Percentiles rank a stretch among this genome's conserved stretches.
phyloP scores from a whole-genome alignment of 2,113 vertebrate genomes.

The Rutilus rutilus region DNA sequence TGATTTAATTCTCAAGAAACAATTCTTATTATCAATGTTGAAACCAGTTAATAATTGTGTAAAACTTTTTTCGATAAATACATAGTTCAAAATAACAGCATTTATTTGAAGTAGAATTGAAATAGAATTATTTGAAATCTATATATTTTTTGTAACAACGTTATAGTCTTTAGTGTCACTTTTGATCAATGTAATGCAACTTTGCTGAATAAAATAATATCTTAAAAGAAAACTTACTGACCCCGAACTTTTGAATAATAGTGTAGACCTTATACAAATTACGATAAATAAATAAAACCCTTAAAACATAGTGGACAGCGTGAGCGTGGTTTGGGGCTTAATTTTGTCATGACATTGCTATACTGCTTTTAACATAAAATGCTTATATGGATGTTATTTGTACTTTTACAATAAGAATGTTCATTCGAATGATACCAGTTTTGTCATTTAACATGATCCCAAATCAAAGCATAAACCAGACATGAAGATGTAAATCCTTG shows the following conservation, averaged over 20 bases:
- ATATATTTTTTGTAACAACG: not conserved
- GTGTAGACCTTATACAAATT: not conserved
- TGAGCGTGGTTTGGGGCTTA: not conserved
- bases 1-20: not conserved
- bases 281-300: not conserved
- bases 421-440: not conserved
- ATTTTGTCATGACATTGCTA: not conserved
- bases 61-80: no score
- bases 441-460: not conserved
- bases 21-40: not conserved
- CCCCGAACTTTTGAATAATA: not conserved
- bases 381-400: not conserved
- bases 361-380: not conserved
- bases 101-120: no score
- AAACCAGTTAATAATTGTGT: no score
- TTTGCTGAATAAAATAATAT: not conserved
- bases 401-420: no score
- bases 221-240: not conserved
- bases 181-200: not conserved
- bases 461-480: not conserved
- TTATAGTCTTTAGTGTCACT: not conserved
- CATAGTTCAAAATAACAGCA: no score
- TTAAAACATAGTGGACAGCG: not conserved
- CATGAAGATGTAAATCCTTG: not conserved
- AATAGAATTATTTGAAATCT: no score